phyloP scores from a whole-genome alignment of 1,140 invertebrate genomes.

The Ostrea denselamellosa region DNA sequence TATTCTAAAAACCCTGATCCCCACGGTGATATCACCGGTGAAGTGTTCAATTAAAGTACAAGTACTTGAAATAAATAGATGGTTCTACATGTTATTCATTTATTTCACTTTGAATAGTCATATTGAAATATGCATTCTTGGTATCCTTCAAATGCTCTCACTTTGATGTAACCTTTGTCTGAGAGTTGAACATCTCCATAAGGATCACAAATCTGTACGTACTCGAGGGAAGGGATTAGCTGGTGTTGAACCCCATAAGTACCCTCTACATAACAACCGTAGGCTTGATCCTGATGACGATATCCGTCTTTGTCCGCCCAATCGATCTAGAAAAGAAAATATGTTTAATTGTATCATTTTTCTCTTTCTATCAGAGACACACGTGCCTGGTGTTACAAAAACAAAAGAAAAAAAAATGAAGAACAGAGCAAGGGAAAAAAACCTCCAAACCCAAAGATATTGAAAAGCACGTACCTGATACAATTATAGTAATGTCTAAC shows the following conservation, averaged over 20 bases:
- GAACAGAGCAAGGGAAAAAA: too few species aligned
- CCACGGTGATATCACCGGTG: too few species aligned
- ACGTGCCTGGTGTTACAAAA: not conserved
- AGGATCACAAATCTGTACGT: constrained; percentile 64
- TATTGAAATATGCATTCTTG: constrained; percentile 61
- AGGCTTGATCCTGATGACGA: constrained; percentile 24
- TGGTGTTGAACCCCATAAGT: constrained; percentile 62
- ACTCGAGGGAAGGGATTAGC: constrained; percentile 59
- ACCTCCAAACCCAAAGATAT: not conserved
- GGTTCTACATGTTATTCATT: too few species aligned
- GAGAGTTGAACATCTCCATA: constrained; percentile 55
- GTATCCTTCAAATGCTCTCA: constrained; percentile 47
- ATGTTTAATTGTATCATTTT: not conserved
- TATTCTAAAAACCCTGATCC: too few species aligned
- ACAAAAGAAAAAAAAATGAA: not conserved
- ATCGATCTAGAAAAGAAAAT: constrained; percentile 52
- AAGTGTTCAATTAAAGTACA: too few species aligned
- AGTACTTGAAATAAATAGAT: too few species aligned
- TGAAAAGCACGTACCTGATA: not conserved
- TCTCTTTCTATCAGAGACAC: not conserved
- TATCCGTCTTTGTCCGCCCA: constrained; percentile 57
- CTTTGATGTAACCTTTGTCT: constrained; percentile 62
- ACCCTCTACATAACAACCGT: constrained; percentile 68
- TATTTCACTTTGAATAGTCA: constrained; percentile 42
- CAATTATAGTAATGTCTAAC: too few species aligned